Evolutionary conservation across 2,797 vertebrate species (phyloP), one percentile per base, ranked within the genome.

Genomic region (Zalophus californianus): DNA sequence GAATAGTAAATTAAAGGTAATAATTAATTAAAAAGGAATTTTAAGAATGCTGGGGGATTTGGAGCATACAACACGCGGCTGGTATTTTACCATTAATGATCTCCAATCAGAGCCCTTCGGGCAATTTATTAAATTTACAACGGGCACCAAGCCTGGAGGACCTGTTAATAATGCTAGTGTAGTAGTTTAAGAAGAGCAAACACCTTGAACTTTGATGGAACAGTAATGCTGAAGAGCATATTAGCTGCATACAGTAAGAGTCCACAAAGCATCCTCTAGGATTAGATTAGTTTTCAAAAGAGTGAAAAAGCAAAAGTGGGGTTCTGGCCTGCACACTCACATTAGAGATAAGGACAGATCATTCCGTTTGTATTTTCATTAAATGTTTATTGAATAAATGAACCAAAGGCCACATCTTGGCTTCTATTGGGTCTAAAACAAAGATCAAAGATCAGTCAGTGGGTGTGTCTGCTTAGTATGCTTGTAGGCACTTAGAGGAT

Each of bases 21-120:
- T 80, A 27, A 95, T 73, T 86, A 95, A 93, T 77, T 86, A 16
- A 79, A 10, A 64, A 66, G 44, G 62, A 79, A 88, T 41, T 82
- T 82, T 50, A 91, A 85, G 64, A 91, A 94, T 66, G 27, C 58
- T 79, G 13, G 50, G 5, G 23, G 18, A 60, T 73, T 66, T 96
- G 64, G 23, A 60, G n/a, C 73, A 52, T 23, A 27, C 9, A 60
- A 32, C 62, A 64, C 5, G 58, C 2, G 54, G 78, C 68, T 84
- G 73, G 62, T 56, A 85, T 91, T 91, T 78, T 73, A 32, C 66
- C 78, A 41, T 38, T 79, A 78, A 64, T 16, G 38, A 93, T 84
- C 25, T 94, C 60, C 84, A 96, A 79, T 78, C 90, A 86, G 29
- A 85, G 60, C 16, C 18, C 38, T 72, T 88, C 18, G 38, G 48